Conservation (phyloP, 2,797 vertebrate species). For the Distichodus sexfasciatus region DNA sequence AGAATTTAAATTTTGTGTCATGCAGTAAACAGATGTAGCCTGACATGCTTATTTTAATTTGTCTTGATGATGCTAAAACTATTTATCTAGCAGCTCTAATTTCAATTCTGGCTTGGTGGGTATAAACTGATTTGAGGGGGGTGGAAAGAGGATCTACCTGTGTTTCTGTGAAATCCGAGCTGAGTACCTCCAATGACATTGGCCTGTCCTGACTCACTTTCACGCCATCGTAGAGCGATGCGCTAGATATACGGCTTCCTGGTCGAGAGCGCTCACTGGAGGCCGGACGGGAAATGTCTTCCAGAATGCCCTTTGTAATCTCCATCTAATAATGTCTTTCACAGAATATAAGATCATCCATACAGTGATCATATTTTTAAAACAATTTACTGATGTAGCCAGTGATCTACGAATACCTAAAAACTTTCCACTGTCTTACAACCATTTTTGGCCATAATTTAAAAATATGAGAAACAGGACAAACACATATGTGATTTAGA, state of each 20-base stretch:
- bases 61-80: too few relatives aligned
- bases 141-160: slow-evolving; percentile 70
- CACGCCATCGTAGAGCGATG: slow-evolving; percentile 45
- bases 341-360: background rate
- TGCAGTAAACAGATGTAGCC: too few relatives aligned
- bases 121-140: background rate
- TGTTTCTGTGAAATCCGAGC: slow-evolving; percentile 59
- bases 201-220: slow-evolving; percentile 19
- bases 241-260: slow-evolving; percentile 66
- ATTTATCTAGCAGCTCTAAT: too few relatives aligned
- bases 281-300: slow-evolving; percentile 78
- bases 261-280: slow-evolving; percentile 63
- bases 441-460: too few relatives aligned
- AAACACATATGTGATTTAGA: too few relatives aligned
- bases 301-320: slow-evolving; percentile 75
- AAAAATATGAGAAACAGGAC: too few relatives aligned
- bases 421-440: too few relatives aligned
- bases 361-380: too few relatives aligned
- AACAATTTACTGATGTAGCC: too few relatives aligned
- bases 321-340: slow-evolving; percentile 66
- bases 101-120: background rate
- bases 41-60: too few relatives aligned
- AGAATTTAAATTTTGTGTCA: too few relatives aligned
- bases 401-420: too few relatives aligned
- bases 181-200: slow-evolving; percentile 72